A percentile compares a stretch with the other conserved stretches of the same genome.
Conservation (phyloP, 2,113 vertebrate genomes). For the Antechinus stuartii region DNA sequence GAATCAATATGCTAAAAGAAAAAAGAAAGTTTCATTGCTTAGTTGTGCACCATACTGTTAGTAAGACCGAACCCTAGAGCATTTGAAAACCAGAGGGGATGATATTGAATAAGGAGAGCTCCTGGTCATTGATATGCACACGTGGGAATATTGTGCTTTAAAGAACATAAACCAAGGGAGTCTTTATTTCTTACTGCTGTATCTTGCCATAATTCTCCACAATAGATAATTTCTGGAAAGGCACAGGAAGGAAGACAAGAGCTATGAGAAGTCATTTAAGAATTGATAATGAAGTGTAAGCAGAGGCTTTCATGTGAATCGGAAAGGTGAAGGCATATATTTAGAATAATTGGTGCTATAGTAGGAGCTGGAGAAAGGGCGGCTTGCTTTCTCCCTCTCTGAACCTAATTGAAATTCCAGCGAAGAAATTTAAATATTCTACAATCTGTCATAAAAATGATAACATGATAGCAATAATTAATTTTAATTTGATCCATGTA, state of each 20-base stretch:
- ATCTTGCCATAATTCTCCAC: conserved; percentile 62
- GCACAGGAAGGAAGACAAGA: conserved; percentile 40
- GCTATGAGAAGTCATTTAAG: conserved; percentile 77
- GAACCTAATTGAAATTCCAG: conserved; percentile 70
- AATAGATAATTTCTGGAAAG: conserved; percentile 70
- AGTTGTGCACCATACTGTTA: conserved; percentile 47
- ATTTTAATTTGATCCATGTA: conserved; percentile 59
- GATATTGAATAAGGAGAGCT: neutral
- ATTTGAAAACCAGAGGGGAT: conserved; percentile 46
- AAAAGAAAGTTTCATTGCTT: conserved; percentile 61
- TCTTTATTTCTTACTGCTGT: conserved; percentile 69
- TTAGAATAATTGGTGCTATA: conserved; percentile 67
- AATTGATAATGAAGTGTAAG: conserved; percentile 69
- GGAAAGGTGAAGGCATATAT: conserved; percentile 54
- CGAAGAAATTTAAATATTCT: conserved; percentile 54
- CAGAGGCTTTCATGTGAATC: conserved; percentile 67
- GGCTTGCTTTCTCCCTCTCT: conserved; percentile 27
- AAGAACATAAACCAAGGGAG: neutral
- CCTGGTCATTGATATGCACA: conserved; percentile 35
- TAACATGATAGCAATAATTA: conserved; percentile 63
- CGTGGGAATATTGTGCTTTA: conserved; percentile 73
- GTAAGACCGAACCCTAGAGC: conserved; percentile 62
- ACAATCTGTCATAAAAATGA: conserved; percentile 56
- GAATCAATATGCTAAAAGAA: conserved; percentile 69
- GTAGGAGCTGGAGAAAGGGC: conserved; percentile 52